Base-by-base conservation (phyloP, 2,888 invertebrate species). In the Drosophila macrospina region DNA sequence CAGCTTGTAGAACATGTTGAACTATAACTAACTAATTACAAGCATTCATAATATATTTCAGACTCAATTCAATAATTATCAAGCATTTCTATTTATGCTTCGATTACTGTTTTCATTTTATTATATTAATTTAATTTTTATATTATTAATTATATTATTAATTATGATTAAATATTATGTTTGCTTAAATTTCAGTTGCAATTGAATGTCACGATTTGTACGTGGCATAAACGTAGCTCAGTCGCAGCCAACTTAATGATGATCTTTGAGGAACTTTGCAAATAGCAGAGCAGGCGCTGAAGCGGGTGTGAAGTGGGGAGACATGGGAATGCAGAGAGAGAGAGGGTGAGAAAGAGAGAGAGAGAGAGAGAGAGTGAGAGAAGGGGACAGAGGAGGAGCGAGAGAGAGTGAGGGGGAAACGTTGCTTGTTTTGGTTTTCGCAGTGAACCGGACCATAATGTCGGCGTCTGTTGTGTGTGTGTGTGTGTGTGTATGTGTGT, bases 361-460 rank as follows among this genome's bases (percentile, higher is more conserved):
- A n/a, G 39, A 51, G n/a, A 36, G 36, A 4, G 3, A 5, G 5
- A 26, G 26, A 26, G 26, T 4, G 3, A 5, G 5, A 26, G 26
- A 26, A 7, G 7, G 5, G 7, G 26, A 5, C 0, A 7, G 26
- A 26, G 5, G 7, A 1, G 3, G 26, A 1, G 0, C 5, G 26
- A 26, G 5, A 26, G 26, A 28, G 36, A 15, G 8, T 4, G 55
- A 13, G 15, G 13, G 8, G 20, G 11, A 44, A 15, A 51, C 16
- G 39, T 26, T 16, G 60, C 34, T 39, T 59, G 62, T 47, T 71
- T 59, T 63, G 74, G 30, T 45, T 60, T 60, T 61, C 37, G 57
- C 67, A 73, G 54, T 50, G 42, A 71, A 66, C 57, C 45, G 61
- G 54, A 67, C 55, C 41, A 26, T 59, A 68, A 68, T 59, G 74